These are phyloP conservation scores for Gulo gulo DNA, from an alignment of 2,113 vertebrate genomes.

Conservation along the genomic window DNA sequence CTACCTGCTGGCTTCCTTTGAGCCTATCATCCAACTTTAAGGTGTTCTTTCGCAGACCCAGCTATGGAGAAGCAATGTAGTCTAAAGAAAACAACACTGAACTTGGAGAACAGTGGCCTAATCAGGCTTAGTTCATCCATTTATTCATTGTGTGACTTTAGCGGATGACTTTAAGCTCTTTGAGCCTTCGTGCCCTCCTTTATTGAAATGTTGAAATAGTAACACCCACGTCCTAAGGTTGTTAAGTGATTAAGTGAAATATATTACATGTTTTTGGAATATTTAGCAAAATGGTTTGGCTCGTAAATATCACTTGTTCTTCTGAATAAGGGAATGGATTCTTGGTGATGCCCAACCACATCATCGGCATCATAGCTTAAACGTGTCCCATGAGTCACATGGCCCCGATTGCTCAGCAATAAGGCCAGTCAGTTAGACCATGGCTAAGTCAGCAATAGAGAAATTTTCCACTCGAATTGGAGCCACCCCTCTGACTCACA, in stretches of 20 bases:
- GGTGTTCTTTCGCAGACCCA: background rate
- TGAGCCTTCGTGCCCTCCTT: background rate
- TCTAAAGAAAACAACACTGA: background rate
- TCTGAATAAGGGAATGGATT: conserved; percentile 14
- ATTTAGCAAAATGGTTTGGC: background rate
- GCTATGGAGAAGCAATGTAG: background rate
- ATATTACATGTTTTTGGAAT: background rate
- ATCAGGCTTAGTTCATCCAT: background rate
- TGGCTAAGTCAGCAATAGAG: background rate
- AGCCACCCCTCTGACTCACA: background rate
- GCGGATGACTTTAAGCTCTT: background rate
- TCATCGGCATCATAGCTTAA: background rate
- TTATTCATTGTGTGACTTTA: background rate
- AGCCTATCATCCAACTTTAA: background rate
- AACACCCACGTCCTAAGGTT: background rate
- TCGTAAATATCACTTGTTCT: background rate
- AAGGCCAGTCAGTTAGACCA: background rate
- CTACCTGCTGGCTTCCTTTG: background rate
- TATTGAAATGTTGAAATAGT: background rate
- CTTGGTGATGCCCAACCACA: background rate
- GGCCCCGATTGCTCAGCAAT: background rate
- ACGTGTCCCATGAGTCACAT: background rate
- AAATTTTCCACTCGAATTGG: background rate
- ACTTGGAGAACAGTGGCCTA: background rate
- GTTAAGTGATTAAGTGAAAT: background rate